phyloP scores from a whole-genome alignment of 2,113 vertebrate species.

The Heloderma charlesbogerti region DNA sequence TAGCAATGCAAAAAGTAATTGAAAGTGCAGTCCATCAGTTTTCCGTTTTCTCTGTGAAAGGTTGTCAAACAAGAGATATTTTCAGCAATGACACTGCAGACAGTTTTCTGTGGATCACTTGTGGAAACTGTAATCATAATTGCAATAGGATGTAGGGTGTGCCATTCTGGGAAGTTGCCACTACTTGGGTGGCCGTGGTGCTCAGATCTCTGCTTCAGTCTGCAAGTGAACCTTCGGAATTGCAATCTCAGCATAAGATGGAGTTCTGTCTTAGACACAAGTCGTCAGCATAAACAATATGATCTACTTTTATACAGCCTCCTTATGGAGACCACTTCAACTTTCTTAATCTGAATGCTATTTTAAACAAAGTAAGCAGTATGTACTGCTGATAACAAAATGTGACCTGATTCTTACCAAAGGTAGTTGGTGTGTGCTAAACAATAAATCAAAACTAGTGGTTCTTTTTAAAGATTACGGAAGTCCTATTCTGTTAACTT shows the following conservation, averaged over 20 bases:
- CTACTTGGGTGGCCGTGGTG: conserved; percentile 33
- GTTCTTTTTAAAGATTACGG: background rate
- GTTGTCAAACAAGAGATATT: conserved; percentile 12
- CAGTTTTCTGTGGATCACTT: conserved; percentile 19
- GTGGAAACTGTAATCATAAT: conserved; percentile 22
- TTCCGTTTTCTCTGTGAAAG: background rate
- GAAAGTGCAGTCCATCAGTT: background rate
- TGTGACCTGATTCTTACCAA: background rate
- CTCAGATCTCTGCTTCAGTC: conserved; percentile 11
- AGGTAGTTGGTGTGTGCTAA: background rate
- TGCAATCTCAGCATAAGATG: background rate
- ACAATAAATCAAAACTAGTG: background rate
- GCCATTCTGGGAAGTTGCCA: background rate
- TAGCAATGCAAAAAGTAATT: background rate
- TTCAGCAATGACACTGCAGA: background rate
- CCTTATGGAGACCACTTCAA: background rate
- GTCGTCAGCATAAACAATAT: background rate
- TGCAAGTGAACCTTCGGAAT: background rate
- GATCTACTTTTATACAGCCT: background rate
- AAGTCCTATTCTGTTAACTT: background rate
- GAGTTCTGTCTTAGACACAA: background rate
- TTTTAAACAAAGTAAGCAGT: background rate
- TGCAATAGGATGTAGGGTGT: conserved; percentile 13
- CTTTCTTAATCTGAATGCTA: background rate
- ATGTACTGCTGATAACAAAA: background rate